phyloP scores from a whole-genome alignment of 2,797 vertebrate species.

The Mormyrus proboscirostris region DNA sequence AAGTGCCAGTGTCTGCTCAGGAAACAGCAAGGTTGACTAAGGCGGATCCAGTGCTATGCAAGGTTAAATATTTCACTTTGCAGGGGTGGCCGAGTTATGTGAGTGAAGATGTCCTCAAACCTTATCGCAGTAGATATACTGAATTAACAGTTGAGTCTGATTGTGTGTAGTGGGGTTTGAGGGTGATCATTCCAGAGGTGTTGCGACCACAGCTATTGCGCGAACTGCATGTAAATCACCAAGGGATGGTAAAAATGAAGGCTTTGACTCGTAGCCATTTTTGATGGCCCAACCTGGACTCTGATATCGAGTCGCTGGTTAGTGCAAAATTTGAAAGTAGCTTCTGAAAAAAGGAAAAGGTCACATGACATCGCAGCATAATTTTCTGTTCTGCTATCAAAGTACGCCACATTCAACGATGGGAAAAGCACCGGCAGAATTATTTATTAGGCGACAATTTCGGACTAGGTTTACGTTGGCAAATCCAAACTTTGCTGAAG shows the following conservation, averaged over 20 bases:
- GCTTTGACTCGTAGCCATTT: conserved; percentile 15
- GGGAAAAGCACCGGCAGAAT: background rate
- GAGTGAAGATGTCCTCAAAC: background rate
- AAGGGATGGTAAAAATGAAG: conserved; percentile 25
- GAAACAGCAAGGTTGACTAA: conserved; percentile 1
- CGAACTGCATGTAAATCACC: conserved; percentile 9
- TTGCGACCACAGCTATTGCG: background rate
- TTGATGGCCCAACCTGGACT: conserved; percentile 17
- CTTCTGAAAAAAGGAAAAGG: background rate
- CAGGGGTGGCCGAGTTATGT: conserved; percentile 5
- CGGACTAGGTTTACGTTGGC: background rate
- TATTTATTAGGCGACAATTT: conserved; percentile 7
- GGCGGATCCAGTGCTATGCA: background rate
- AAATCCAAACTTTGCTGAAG: background rate
- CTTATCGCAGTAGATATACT: background rate
- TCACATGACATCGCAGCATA: background rate
- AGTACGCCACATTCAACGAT: conserved; percentile 8
- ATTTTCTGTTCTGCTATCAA: conserved; percentile 8
- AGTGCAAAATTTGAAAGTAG: conserved; percentile 7
- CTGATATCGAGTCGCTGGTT: background rate
- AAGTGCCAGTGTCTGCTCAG: background rate
- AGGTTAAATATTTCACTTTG: conserved; percentile 15
- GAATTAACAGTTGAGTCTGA: conserved; percentile 12
- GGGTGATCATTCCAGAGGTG: background rate
- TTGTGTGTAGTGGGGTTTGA: conserved; percentile 18